Base-by-base conservation (phyloP, 2,113 vertebrate genomes). In the Recurvirostra avosetta region DNA sequence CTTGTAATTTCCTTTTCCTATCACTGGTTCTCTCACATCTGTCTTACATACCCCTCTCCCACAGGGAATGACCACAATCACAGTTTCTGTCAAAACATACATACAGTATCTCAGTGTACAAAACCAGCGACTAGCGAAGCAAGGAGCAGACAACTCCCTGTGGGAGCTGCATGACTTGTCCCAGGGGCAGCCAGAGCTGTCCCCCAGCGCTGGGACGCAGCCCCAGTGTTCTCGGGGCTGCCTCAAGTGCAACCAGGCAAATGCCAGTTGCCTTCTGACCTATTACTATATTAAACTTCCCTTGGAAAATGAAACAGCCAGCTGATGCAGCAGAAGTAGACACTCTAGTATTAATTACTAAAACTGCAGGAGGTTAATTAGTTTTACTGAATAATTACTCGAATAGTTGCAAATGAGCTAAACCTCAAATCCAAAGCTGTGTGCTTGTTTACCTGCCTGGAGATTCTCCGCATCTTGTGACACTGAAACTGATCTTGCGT, bases 341-440 rank as follows among this genome's bases (percentile, higher is more conserved):
- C 26, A 34, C 15, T 59, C 22, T 21, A 52, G 16, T 26, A 71
- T 52, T 77, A 92, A 93, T 96, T 81, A 88, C 32, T 38, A 71
- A 80, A 90, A 59, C 86, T 27, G 82, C 82, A 47, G 95, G 90
- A 71, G 86, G 78, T 86, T 83, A 96, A 94, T 95, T 80, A 92
- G 75, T 59, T 95, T 93, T 77, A 73, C 50, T n/a, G 88, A 93
- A 73, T 70, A 83, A 90, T 83, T 79, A 71, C 45, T 62, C 22
- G 55, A 70, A 73, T 62, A 1, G 0, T 38, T 76, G 62, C 71
- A 50, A 81, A 65, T 19, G 67, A 79, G 38, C n/a, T 55, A 71
- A 83, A 41, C 15, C 41, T 38, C 38, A 74, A 34, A 53, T 40
- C 8, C 72, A 36, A 80, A 95, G 83, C 79, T 41, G 49, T n/a